phyloP scores from a whole-genome alignment of 2,113 vertebrate genomes.

The Mesitornis unicolor region DNA sequence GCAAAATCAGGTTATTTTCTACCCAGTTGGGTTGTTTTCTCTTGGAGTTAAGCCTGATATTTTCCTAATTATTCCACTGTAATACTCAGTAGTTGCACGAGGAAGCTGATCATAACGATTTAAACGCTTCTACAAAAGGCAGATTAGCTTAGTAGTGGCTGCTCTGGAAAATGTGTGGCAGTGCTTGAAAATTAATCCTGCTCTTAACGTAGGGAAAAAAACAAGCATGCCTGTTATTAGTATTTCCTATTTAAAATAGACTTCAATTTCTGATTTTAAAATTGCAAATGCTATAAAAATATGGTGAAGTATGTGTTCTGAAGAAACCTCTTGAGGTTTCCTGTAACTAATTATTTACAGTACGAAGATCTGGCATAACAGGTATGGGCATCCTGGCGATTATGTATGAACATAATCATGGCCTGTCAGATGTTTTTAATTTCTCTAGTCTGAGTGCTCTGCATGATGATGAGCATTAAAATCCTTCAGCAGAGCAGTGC shows the following conservation, averaged over 20 bases:
- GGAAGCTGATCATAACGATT: not conserved
- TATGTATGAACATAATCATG: constrained; percentile 34
- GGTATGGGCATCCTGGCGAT: constrained; percentile 23
- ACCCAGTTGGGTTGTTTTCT: not conserved
- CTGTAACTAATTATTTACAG: constrained; percentile 41
- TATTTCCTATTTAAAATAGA: constrained; percentile 55
- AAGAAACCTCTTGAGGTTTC: constrained; percentile 38
- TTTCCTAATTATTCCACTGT: constrained; percentile 25
- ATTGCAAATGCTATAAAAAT: constrained; percentile 16
- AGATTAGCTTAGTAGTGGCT: constrained; percentile 46
- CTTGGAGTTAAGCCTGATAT: not conserved
- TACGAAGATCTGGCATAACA: constrained; percentile 50
- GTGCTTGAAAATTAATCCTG: constrained; percentile 38
- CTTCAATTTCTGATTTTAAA: constrained; percentile 18
- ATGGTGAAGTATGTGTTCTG: not conserved
- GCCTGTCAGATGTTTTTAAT: constrained; percentile 50
- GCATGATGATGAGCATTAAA: constrained; percentile 13
- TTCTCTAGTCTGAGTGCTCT: constrained; percentile 34
- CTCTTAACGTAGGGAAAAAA: constrained; percentile 7
- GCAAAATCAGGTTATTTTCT: not conserved
- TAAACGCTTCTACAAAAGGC: constrained; percentile 28
- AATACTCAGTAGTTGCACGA: not conserved
- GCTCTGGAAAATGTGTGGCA: constrained; percentile 23
- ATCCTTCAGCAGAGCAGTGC: not conserved
- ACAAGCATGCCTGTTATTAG: constrained; percentile 41